Conservation (phyloP, 2,888 invertebrate genomes). For the Euzophera pinguis region DNA sequence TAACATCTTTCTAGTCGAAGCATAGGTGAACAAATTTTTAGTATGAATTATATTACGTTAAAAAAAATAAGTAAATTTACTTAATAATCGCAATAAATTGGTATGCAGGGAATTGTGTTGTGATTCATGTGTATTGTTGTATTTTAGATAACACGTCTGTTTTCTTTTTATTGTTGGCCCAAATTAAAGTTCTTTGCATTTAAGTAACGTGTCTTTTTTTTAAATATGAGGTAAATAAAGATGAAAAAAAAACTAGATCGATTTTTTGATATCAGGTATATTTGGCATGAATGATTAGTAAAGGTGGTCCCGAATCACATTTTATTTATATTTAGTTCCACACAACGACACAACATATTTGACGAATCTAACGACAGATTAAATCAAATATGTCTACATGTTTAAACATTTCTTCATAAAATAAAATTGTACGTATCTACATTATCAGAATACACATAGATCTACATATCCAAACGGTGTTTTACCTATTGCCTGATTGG, state of each 20-base stretch:
- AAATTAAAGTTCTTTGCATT: constrained; percentile 22
- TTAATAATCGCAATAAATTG: constrained; percentile 13
- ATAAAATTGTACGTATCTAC: too few relatives aligned
- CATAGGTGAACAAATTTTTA: too few relatives aligned
- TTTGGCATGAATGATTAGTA: constrained; percentile 48
- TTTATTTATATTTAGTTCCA: too few relatives aligned
- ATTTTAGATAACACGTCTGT: not conserved
- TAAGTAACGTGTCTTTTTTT: constrained; percentile 13
- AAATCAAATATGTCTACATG: too few relatives aligned
- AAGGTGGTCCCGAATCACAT: constrained; percentile 50
- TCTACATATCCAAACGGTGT: too few relatives aligned
- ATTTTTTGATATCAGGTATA: constrained; percentile 37
- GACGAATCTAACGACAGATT: too few relatives aligned
- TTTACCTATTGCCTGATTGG: too few relatives aligned
- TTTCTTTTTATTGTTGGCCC: constrained; percentile 12
- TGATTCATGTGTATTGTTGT: constrained; percentile 16
- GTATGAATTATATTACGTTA: too few relatives aligned
- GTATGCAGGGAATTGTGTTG: constrained; percentile 18
- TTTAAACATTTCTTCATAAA: too few relatives aligned
- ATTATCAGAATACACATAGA: too few relatives aligned
- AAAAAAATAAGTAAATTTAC: not conserved
- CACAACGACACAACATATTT: too few relatives aligned
- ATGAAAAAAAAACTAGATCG: not conserved
- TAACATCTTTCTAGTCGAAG: too few relatives aligned
- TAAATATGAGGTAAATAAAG: not conserved